Percentiles rank a stretch among this genome's conserved stretches.
phyloP scores from a whole-genome alignment of 2,888 invertebrate species.

The Notodonta ziczac region DNA sequence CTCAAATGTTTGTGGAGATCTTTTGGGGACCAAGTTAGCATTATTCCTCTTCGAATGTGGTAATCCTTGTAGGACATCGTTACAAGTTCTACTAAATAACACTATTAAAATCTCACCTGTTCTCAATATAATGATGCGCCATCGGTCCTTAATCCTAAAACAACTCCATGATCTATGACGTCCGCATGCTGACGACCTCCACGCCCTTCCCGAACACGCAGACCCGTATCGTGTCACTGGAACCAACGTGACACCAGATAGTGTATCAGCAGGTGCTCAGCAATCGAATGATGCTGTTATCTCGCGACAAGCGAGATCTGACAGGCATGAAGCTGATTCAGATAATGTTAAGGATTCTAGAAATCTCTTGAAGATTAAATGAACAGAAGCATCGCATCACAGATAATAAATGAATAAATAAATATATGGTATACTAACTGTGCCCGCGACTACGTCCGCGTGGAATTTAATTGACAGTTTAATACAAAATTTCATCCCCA shows the following conservation, averaged over 20 bases:
- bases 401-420: too few species aligned
- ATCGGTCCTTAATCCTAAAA: not conserved
- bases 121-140: not conserved
- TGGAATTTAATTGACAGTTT: too few species aligned
- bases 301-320: not conserved
- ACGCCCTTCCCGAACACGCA: conserved; percentile 68
- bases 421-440: too few species aligned
- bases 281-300: not conserved
- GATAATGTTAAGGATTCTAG: not conserved
- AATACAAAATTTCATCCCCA: too few species aligned
- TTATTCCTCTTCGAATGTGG: too few species aligned
- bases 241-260: conserved; percentile 22
- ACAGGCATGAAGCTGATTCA: not conserved
- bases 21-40: too few species aligned
- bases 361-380: too few species aligned
- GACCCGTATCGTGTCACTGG: conserved; percentile 49
- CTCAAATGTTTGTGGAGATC: too few species aligned
- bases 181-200: conserved; percentile 50
- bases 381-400: too few species aligned
- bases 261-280: not conserved
- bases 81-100: too few species aligned
- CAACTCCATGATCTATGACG: not conserved
- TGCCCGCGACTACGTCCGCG: too few species aligned
- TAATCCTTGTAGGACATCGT: too few species aligned
- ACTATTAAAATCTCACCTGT: not conserved